These are phyloP conservation scores for Coregonus sp. DNA, from an alignment of 2,797 vertebrate species.

Conservation along the genomic window DNA sequence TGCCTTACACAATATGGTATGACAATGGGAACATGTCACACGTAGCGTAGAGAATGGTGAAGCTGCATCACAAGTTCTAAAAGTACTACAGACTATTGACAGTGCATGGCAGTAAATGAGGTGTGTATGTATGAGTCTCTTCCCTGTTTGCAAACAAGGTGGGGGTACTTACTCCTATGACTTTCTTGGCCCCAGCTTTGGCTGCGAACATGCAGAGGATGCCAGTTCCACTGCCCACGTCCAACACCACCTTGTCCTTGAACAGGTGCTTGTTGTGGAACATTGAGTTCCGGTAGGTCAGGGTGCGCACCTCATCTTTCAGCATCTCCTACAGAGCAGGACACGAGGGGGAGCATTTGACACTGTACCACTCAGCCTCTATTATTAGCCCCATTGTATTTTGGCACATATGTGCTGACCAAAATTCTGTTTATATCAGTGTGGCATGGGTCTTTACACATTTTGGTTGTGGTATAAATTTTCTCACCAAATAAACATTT, in stretches of 20 bases:
- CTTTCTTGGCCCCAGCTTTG: slow-evolving; percentile 90
- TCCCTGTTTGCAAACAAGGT: neutral
- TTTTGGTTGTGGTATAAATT: neutral
- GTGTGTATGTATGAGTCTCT: too few species aligned
- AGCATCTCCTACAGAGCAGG: slow-evolving; percentile 85
- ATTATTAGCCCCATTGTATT: too few species aligned
- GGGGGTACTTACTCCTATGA: slow-evolving; percentile 83
- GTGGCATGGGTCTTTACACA: too few species aligned
- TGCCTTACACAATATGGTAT: too few species aligned
- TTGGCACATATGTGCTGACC: too few species aligned
- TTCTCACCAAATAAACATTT: neutral
- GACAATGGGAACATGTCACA: neutral
- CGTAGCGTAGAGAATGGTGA: neutral
- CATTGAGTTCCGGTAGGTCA: slow-evolving; percentile 95
- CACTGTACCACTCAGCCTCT: too few species aligned
- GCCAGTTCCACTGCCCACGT: slow-evolving; percentile 92
- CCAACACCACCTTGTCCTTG: slow-evolving; percentile 93
- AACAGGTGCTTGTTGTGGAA: slow-evolving; percentile 96
- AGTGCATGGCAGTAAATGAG: too few species aligned
- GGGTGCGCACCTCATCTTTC: slow-evolving; percentile 92
- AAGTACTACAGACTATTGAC: too few species aligned
- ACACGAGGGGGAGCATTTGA: neutral
- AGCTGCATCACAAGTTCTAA: too few species aligned
- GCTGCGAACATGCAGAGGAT: slow-evolving; percentile 97
- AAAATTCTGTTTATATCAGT: too few species aligned